Evolutionary conservation across 2,797 vertebrate species (phyloP).

Genomic region (Gambelia wislizenii): DNA sequence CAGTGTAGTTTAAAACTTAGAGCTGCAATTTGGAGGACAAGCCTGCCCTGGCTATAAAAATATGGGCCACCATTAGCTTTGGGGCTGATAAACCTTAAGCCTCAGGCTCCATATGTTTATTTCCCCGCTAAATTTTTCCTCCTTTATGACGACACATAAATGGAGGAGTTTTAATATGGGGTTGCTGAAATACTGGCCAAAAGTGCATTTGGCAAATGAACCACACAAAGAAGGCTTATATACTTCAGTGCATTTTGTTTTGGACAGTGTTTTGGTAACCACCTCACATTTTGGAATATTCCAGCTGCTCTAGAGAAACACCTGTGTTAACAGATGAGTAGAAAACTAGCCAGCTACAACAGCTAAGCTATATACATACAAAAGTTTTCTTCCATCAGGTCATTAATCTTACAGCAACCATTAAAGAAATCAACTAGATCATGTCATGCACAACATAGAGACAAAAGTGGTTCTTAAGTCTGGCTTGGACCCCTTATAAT

Average conservation of each 20-base stretch:
- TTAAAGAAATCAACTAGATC: neutral
- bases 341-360: conserved; percentile 50
- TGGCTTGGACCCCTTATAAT: neutral
- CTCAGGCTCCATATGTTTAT: conserved; percentile 65
- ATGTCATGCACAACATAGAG: conserved; percentile 21
- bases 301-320: conserved; percentile 34
- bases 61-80: conserved; percentile 73
- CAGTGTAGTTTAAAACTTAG: conserved; percentile 73
- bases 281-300: conserved; percentile 44
- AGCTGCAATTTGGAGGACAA: conserved; percentile 58
- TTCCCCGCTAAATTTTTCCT: conserved; percentile 11
- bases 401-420: conserved; percentile 17
- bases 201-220: conserved; percentile 35
- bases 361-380: conserved; percentile 25
- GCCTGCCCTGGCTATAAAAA: conserved; percentile 61
- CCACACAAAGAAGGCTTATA: neutral
- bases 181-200: conserved; percentile 61
- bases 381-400: neutral
- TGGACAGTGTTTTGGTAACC: neutral
- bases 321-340: neutral
- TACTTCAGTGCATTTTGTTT: conserved; percentile 44
- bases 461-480: conserved; percentile 3
- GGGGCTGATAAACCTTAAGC: conserved; percentile 59
- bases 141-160: conserved; percentile 26
- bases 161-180: conserved; percentile 50